A percentile compares a stretch with the other conserved stretches of the same genome.
Conservation (phyloP, 2,797 vertebrate genomes). For the Phaenicophaeus curvirostris region DNA sequence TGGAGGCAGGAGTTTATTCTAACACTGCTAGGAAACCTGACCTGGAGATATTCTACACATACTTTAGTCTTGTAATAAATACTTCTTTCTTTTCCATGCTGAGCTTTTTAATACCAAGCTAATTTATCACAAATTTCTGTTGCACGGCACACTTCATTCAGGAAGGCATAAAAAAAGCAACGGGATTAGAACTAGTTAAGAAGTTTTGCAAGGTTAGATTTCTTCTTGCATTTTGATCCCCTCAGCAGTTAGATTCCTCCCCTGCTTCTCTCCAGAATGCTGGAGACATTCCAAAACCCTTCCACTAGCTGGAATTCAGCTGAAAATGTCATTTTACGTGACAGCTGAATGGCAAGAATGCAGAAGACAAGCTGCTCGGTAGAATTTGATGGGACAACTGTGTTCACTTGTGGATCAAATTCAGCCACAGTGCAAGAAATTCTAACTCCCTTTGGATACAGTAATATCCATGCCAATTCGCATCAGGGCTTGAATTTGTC, state of each 20-base stretch:
- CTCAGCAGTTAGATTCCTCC: not conserved
- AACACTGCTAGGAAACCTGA: not conserved
- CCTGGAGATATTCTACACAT: slow-evolving; percentile 4
- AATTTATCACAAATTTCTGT: not conserved
- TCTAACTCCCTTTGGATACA: not conserved
- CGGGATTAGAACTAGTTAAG: not conserved
- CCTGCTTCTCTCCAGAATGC: not conserved
- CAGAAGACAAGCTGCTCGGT: not conserved
- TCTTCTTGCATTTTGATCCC: not conserved
- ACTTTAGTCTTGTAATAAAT: slow-evolving; percentile 20
- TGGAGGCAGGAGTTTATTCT: slow-evolving; percentile 22
- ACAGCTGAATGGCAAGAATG: not conserved
- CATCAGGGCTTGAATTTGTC: not conserved
- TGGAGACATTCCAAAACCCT: slow-evolving; percentile 3
- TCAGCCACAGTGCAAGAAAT: not conserved
- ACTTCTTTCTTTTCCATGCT: slow-evolving; percentile 3
- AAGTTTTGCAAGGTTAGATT: not conserved
- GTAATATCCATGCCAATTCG: not conserved
- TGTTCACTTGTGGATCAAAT: not conserved
- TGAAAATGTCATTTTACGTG: not conserved
- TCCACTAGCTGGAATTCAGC: not conserved
- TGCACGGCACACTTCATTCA: not conserved
- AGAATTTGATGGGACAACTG: slow-evolving; percentile 7
- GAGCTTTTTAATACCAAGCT: not conserved
- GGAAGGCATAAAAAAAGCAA: not conserved